Evolutionary conservation across 2,113 vertebrate species (phyloP).

Genomic region (Nanorana parkeri): DNA sequence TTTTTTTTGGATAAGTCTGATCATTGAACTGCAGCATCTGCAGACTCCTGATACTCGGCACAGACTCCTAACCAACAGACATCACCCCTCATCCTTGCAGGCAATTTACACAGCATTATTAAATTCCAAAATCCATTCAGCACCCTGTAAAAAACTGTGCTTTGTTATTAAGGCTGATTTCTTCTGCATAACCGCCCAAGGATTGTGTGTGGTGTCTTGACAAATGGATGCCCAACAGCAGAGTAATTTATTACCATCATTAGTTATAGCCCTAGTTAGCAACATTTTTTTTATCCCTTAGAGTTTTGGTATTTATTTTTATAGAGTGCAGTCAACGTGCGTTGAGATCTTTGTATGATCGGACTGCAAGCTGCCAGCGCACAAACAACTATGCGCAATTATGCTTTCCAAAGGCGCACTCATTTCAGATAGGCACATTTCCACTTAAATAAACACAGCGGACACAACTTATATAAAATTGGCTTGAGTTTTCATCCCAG

Average conservation of each 20-base stretch:
- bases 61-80: slow-evolving; percentile 42
- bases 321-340: slow-evolving; percentile 35
- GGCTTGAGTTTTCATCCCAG: no score
- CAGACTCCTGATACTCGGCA: neutral
- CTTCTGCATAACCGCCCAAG: slow-evolving; percentile 58
- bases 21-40: slow-evolving; percentile 23
- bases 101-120: slow-evolving; percentile 57
- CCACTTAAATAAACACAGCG: no score
- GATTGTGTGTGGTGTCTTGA: slow-evolving; percentile 51
- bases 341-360: neutral
- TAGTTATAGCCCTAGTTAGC: slow-evolving; percentile 58
- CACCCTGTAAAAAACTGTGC: slow-evolving; percentile 55
- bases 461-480: no score
- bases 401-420: neutral
- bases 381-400: neutral
- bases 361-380: neutral
- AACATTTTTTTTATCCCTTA: slow-evolving; percentile 45
- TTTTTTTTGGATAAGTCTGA: neutral
- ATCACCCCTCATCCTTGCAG: slow-evolving; percentile 53
- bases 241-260: slow-evolving; percentile 55
- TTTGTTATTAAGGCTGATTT: slow-evolving; percentile 58
- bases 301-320: slow-evolving; percentile 52
- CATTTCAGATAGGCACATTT: no score
- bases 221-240: slow-evolving; percentile 55
- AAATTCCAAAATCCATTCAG: slow-evolving; percentile 59